Conservation (phyloP, 2,888 invertebrate species). For the Polymixis lichenea region DNA sequence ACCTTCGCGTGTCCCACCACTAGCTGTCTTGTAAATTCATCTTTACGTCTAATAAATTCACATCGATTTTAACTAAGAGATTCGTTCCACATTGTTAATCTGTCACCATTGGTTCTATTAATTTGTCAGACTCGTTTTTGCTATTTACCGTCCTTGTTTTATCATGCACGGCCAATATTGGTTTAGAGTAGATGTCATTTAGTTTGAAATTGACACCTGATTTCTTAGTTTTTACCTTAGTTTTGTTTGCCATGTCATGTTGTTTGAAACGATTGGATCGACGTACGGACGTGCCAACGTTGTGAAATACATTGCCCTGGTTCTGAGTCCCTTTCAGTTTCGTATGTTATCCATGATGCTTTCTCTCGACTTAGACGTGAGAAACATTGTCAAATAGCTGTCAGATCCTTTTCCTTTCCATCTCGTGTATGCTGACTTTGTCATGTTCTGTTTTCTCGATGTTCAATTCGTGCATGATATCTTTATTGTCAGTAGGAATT, state of each 20-base stretch:
- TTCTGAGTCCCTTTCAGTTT: slow-evolving; percentile 55
- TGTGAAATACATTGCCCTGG: slow-evolving; percentile 46
- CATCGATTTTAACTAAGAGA: slow-evolving; percentile 34
- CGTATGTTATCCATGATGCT: slow-evolving; percentile 45
- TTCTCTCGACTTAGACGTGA: slow-evolving; percentile 57
- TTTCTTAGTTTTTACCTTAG: slow-evolving; percentile 2
- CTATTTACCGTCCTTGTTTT: not conserved
- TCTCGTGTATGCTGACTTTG: slow-evolving; percentile 17
- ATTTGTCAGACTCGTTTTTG: slow-evolving; percentile 20
- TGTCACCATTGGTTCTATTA: slow-evolving; percentile 36
- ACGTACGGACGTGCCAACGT: slow-evolving; percentile 44
- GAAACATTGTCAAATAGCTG: slow-evolving; percentile 37
- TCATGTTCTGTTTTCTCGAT: slow-evolving; percentile 22
- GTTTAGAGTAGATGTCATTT: not conserved
- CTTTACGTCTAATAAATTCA: slow-evolving; percentile 45
- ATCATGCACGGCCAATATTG: slow-evolving; percentile 24
- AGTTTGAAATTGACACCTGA: not conserved
- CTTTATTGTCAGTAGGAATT: not conserved
- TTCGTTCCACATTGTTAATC: slow-evolving; percentile 53
- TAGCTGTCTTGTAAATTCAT: slow-evolving; percentile 50
- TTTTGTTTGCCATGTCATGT: slow-evolving; percentile 15
- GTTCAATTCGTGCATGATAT: not conserved
- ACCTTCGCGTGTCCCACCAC: slow-evolving; percentile 72
- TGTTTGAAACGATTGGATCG: slow-evolving; percentile 7
- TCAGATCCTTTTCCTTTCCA: slow-evolving; percentile 38